Conservation (phyloP, 2,888 invertebrate genomes). For the Diplazon laetatorius region DNA sequence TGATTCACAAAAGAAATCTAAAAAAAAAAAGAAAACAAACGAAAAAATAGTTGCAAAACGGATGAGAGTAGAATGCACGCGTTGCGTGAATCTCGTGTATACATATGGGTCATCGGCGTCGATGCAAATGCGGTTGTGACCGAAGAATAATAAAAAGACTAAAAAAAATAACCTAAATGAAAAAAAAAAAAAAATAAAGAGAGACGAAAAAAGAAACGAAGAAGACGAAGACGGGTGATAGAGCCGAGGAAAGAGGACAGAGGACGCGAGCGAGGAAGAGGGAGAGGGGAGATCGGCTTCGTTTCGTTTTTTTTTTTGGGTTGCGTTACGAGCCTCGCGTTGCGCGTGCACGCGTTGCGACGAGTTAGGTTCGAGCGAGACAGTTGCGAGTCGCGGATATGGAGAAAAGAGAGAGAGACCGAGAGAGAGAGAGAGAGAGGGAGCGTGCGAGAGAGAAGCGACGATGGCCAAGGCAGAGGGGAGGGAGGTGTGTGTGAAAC, state of each 20-base stretch:
- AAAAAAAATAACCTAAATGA: too few species aligned
- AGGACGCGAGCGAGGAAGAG: conserved; percentile 19
- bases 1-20: too few species aligned
- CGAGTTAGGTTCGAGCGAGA: too few species aligned
- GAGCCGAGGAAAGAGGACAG: conserved; percentile 12
- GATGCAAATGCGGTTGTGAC: conserved; percentile 79
- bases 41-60: too few species aligned
- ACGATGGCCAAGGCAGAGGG: conserved; percentile 60
- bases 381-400: too few species aligned
- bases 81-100: conserved; percentile 69
- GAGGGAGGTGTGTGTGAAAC: conserved; percentile 62
- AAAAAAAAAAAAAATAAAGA: conserved; percentile 14
- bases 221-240: too few species aligned
- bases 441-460: conserved; percentile 64
- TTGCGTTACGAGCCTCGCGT: conserved; percentile 47
- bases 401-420: conserved; percentile 30
- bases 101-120: conserved; percentile 81
- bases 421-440: conserved; percentile 2
- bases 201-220: conserved; percentile 14
- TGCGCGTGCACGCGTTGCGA: conserved; percentile 47
- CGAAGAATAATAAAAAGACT: conserved; percentile 64
- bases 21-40: too few species aligned
- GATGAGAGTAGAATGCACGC: conserved; percentile 66
- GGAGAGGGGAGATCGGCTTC: background rate
- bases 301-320: too few species aligned